Evolutionary conservation across 2,797 vertebrate genomes (phyloP), one percentile per base, ranked within the genome.

Genomic region (Liparis tanakae): DNA sequence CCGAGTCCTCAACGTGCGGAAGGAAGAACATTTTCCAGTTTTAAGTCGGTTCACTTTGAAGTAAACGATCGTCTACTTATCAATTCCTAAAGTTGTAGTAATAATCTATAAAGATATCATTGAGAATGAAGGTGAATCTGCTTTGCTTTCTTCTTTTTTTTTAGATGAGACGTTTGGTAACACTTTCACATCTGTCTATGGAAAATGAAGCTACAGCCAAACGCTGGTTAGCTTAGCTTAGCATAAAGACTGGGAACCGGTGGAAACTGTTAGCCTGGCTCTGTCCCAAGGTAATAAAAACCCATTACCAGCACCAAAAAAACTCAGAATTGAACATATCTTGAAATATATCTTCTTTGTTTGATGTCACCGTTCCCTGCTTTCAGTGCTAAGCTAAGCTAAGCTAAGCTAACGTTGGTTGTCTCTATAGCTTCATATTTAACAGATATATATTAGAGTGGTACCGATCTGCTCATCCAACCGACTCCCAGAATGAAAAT

Each of bases 31-130:
- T 69, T 56, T 50, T 55, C 76, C 67, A 66, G 20, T 51, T 15
- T 43, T 22, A 39, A 81, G 70, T 57, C 17, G 3, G 30, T 59
- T 81, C 71, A 69, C 48, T 69, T 43, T 59, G 34, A 50, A 74
- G 64, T 60, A 65, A 87, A 81, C 79, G 51, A 79, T 72, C 56
- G 54, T 70, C 39, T 41, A 22, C 41, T 72, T 43, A 75, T 33
- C 76, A 80, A 80, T 14, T 41, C 25, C 56, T 22, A 15, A 58
- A 84, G 34, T 62, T 81, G 18, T 80, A 85, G 83, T 84, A 81
- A 84, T 22, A 76, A 78, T 81, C 68, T 30, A 41, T 15, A 30
- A 39, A 55, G 41, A 69, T 46, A 70, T 74, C 1, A 67, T 5
- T 69, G 41, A 56, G 44, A 76, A 74, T 25, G 2, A 78, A 18